phyloP scores from a whole-genome alignment of 2,113 vertebrate species.

The Perognathus longimembris region DNA sequence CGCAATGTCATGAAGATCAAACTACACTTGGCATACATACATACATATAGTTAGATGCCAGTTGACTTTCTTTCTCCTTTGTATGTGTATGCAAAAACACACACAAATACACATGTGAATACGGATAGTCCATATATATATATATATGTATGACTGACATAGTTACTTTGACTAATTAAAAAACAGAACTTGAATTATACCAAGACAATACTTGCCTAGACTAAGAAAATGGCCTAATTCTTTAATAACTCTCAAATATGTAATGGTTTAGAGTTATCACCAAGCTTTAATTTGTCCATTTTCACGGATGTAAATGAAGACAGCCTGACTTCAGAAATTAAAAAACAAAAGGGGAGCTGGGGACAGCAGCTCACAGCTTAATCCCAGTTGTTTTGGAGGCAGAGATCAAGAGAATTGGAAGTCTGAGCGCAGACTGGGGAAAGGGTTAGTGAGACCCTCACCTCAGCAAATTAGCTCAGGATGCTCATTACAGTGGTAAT shows the following conservation, averaged over 20 bases:
- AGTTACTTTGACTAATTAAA: conserved; percentile 42
- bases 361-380: no score
- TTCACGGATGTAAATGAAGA: conserved; percentile 49
- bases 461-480: no score
- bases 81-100: not conserved
- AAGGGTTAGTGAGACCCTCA: no score
- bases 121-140: not conserved
- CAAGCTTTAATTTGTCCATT: conserved; percentile 58
- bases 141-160: not conserved
- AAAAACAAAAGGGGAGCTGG: not conserved
- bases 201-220: conserved; percentile 19
- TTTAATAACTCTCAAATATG: conserved; percentile 53
- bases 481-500: no score
- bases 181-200: conserved; percentile 6
- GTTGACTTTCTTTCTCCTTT: conserved; percentile 8
- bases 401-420: no score
- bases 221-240: conserved; percentile 56
- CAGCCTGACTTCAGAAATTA: conserved; percentile 14
- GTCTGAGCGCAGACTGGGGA: no score
- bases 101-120: not conserved
- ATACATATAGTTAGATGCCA: not conserved
- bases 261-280: conserved; percentile 28
- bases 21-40: not conserved
- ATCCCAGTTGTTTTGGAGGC: no score
- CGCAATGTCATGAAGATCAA: conserved; percentile 39